phyloP scores from a whole-genome alignment of 2,888 invertebrate genomes.

The Amblyjoppa proteus region DNA sequence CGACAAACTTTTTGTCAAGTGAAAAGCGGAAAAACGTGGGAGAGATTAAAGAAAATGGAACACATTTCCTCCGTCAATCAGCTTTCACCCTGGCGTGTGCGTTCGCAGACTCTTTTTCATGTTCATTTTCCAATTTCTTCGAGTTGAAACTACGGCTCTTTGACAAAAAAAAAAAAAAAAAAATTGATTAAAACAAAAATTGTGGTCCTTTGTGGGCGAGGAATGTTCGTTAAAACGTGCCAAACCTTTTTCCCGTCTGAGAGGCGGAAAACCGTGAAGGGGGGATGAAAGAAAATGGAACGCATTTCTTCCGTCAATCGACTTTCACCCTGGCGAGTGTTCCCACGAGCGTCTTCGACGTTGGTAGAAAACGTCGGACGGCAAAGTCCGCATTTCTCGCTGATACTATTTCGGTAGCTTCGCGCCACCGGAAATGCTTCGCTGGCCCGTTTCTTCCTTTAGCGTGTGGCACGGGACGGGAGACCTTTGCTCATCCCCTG shows the following conservation, averaged over 20 bases:
- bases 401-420: slow-evolving; percentile 66
- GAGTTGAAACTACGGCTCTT: neutral
- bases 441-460: slow-evolving; percentile 1
- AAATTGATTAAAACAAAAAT: neutral
- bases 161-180: neutral
- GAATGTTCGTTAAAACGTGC: neutral
- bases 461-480: neutral
- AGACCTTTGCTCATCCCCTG: slow-evolving; percentile 13
- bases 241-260: neutral
- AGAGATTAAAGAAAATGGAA: neutral
- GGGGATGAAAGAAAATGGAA: slow-evolving; percentile 43
- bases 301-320: slow-evolving; percentile 50
- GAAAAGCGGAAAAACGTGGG: neutral
- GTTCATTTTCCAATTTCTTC: neutral
- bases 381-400: slow-evolving; percentile 63
- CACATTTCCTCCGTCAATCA: neutral
- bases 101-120: neutral
- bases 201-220: neutral
- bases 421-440: slow-evolving; percentile 54
- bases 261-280: neutral
- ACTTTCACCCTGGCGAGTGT: slow-evolving; percentile 43
- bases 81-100: neutral
- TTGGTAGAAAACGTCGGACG: slow-evolving; percentile 47
- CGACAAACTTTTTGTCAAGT: neutral
- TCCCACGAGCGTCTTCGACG: slow-evolving; percentile 23